Conservation (phyloP, 2,113 vertebrate species). For the Colaptes auratus region DNA sequence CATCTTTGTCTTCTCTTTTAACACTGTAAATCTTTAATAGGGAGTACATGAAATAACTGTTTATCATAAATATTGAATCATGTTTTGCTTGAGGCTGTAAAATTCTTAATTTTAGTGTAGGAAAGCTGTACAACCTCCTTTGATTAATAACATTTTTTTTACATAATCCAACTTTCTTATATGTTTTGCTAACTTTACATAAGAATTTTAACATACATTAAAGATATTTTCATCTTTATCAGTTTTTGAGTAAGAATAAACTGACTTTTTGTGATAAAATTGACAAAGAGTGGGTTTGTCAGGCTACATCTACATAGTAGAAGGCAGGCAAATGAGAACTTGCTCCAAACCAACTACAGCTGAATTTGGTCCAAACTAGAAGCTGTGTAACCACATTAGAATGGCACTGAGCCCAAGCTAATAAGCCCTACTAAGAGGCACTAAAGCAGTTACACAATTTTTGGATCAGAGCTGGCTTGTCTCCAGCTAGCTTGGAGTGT, state of each 20-base stretch:
- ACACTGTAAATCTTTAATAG: background rate
- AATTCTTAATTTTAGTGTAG: background rate
- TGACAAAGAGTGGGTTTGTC: constrained; percentile 2
- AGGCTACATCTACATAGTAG: background rate
- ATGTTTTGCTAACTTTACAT: background rate
- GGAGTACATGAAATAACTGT: background rate
- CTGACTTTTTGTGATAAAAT: background rate
- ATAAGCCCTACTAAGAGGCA: constrained; percentile 54
- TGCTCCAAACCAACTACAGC: constrained; percentile 15
- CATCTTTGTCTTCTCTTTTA: background rate
- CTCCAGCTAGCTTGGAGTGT: constrained; percentile 32
- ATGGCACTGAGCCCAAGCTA: constrained; percentile 51
- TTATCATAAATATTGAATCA: background rate
- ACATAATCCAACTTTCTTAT: background rate
- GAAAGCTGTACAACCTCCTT: rapidly evolving
- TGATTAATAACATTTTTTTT: background rate
- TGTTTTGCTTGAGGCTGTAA: background rate
- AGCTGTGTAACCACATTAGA: constrained; percentile 60
- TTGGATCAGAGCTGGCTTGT: constrained; percentile 43
- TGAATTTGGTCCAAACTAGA: constrained; percentile 57
- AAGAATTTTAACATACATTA: background rate
- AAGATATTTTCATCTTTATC: background rate
- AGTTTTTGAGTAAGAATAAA: background rate
- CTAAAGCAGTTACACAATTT: constrained; percentile 58
- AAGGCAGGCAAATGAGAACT: background rate